These are phyloP conservation scores for Ptychadena robeensis DNA, from an alignment of 2,797 vertebrate genomes.

Conservation along the genomic window DNA sequence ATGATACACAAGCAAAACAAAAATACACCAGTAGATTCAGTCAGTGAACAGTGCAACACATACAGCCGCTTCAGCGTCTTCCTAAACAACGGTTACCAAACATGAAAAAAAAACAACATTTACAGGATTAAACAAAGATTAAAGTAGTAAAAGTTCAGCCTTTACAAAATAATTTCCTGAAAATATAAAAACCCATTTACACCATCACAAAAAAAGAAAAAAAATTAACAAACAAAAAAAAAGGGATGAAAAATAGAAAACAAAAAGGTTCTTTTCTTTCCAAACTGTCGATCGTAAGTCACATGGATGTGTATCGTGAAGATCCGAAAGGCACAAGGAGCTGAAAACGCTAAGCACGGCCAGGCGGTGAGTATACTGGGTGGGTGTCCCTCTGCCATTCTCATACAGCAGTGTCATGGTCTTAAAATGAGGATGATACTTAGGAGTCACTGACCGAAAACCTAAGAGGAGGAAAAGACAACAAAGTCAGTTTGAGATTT, in stretches of 20 bases:
- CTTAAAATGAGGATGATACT: conserved; percentile 68
- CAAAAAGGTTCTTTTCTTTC: conserved; percentile 67
- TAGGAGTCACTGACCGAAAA: conserved; percentile 79
- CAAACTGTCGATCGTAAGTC: conserved; percentile 72
- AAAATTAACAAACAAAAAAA: conserved; percentile 30
- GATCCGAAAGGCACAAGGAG: conserved; percentile 82
- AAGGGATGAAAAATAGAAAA: neutral
- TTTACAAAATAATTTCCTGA: conserved; percentile 81
- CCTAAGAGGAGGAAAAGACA: conserved; percentile 42
- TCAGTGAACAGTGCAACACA: conserved; percentile 71
- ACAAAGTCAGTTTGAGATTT: neutral
- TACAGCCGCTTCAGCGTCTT: conserved; percentile 67
- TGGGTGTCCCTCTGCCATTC: conserved; percentile 73
- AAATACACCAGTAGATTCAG: conserved; percentile 69
- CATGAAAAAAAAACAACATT: conserved; percentile 72
- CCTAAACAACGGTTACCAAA: conserved; percentile 72
- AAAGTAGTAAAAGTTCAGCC: conserved; percentile 79
- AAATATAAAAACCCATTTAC: conserved; percentile 81
- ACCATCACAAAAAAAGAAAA: conserved; percentile 75
- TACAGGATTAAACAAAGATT: conserved; percentile 73
- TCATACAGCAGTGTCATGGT: conserved; percentile 69
- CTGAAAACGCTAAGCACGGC: conserved; percentile 76
- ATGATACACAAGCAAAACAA: conserved; percentile 21
- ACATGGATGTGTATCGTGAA: conserved; percentile 70
- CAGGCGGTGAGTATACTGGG: conserved; percentile 78